A percentile compares a stretch with the other conserved stretches of the same genome.
Conservation (phyloP, 2,888 invertebrate genomes). For the Drosophila monieri region DNA sequence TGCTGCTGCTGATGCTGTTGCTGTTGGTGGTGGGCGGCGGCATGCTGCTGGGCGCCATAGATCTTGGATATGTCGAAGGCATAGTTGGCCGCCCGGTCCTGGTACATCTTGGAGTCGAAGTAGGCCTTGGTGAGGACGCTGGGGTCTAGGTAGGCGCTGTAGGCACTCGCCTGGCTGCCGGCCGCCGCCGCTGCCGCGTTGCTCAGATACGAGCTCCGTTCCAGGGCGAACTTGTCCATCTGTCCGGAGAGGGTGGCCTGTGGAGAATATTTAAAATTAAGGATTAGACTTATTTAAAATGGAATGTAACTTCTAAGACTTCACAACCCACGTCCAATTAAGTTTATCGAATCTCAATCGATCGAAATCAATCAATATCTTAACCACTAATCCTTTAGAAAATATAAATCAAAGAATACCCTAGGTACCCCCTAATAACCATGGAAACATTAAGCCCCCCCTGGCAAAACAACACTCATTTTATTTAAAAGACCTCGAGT, state of each 20-base stretch:
- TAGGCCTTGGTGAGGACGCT: conserved; percentile 84
- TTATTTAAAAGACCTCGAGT: conserved; percentile 14
- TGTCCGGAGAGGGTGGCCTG: conserved; percentile 82
- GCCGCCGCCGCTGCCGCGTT: conserved; percentile 82
- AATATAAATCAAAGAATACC: not conserved
- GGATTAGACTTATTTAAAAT: not conserved
- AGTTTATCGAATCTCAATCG: not conserved
- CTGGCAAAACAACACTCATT: not conserved
- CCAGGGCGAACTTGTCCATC: conserved; percentile 84
- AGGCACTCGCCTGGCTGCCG: conserved; percentile 83
- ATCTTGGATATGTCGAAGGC: conserved; percentile 84
- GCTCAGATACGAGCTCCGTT: conserved; percentile 83
- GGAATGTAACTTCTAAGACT: not conserved
- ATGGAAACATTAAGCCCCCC: conserved; percentile 9
- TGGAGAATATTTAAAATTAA: conserved; percentile 8
- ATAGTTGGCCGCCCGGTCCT: conserved; percentile 84
- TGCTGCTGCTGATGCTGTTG: conserved; percentile 77
- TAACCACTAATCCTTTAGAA: not conserved
- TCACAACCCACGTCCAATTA: not conserved
- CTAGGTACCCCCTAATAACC: not conserved
- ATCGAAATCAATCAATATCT: conserved; percentile 10
- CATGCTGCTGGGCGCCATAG: conserved; percentile 83
- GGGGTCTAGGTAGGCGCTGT: conserved; percentile 84
- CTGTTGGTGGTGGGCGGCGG: conserved; percentile 82
- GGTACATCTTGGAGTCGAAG: conserved; percentile 84